Conservation (phyloP, 35 echinoderm and acorn worm genomes). For the Eucidaris tribuloides region DNA sequence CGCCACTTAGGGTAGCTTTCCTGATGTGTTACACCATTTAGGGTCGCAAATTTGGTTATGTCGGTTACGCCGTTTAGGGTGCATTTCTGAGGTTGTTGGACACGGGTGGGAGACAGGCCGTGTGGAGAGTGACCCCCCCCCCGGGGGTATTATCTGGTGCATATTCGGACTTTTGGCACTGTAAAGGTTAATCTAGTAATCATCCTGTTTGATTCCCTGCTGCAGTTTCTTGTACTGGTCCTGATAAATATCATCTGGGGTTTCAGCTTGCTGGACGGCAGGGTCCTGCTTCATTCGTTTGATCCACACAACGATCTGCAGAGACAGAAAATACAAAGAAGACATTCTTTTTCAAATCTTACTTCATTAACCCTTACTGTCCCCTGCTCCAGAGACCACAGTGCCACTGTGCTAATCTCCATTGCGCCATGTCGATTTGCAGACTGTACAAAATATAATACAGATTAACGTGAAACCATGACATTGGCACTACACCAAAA, state of each 20-base stretch:
- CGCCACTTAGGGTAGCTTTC: too few species aligned
- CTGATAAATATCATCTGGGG: neutral
- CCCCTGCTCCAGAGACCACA: too few species aligned
- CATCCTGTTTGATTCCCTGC: constrained; percentile 3
- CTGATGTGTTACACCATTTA: too few species aligned
- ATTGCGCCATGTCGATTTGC: neutral
- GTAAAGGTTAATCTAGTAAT: neutral
- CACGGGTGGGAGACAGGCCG: too few species aligned
- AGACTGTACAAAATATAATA: neutral
- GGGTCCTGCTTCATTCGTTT: constrained; percentile 31
- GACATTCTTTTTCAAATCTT: neutral
- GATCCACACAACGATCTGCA: neutral
- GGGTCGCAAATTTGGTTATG: too few species aligned
- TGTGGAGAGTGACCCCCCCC: too few species aligned
- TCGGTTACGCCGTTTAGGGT: too few species aligned
- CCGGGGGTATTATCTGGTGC: too few species aligned
- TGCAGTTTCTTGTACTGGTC: constrained; percentile 5
- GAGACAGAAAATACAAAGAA: neutral
- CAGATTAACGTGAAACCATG: neutral
- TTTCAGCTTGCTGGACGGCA: constrained; percentile 28
- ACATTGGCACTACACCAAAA: too few species aligned
- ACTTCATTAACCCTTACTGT: too few species aligned
- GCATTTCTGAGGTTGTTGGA: too few species aligned
- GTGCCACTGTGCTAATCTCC: neutral
- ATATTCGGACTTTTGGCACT: too few species aligned